These are phyloP conservation scores for Drosophila helvetica DNA, from an alignment of 2,888 invertebrate genomes.

Conservation along the genomic window DNA sequence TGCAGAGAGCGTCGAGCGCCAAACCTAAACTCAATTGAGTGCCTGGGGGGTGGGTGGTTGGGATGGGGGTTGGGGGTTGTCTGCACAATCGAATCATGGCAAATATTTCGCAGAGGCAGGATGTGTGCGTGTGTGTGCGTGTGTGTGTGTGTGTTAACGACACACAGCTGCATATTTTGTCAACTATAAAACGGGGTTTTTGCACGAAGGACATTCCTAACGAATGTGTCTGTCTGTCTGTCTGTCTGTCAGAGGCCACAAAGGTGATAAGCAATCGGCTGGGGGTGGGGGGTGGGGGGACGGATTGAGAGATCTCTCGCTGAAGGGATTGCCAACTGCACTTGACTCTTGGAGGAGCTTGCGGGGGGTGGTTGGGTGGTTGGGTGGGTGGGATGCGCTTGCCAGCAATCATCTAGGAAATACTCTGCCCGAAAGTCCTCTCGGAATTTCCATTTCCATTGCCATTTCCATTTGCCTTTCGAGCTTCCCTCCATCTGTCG, in stretches of 20 bases:
- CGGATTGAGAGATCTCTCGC: neutral
- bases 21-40: conserved; percentile 53
- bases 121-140: conserved; percentile 31
- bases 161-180: conserved; percentile 76
- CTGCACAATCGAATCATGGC: conserved; percentile 75
- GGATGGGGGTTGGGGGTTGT: neutral
- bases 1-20: conserved; percentile 30
- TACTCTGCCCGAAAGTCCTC: conserved; percentile 20
- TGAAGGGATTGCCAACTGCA: conserved; percentile 3
- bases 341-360: conserved; percentile 12
- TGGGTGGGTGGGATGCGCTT: conserved; percentile 10
- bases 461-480: neutral
- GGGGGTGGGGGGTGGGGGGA: conserved; percentile 1
- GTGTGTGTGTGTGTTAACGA: conserved; percentile 49
- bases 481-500: neutral
- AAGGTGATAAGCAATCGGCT: conserved; percentile 29
- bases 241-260: conserved; percentile 25
- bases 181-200: conserved; percentile 56
- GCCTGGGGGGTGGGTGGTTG: conserved; percentile 7
- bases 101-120: conserved; percentile 57
- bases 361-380: no score
- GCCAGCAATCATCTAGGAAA: conserved; percentile 22
- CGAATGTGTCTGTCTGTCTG: conserved; percentile 33
- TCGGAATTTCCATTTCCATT: neutral
- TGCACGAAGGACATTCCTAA: conserved; percentile 33